Conservation (phyloP, 2,888 invertebrate species). For the Cosmia trapezina region DNA sequence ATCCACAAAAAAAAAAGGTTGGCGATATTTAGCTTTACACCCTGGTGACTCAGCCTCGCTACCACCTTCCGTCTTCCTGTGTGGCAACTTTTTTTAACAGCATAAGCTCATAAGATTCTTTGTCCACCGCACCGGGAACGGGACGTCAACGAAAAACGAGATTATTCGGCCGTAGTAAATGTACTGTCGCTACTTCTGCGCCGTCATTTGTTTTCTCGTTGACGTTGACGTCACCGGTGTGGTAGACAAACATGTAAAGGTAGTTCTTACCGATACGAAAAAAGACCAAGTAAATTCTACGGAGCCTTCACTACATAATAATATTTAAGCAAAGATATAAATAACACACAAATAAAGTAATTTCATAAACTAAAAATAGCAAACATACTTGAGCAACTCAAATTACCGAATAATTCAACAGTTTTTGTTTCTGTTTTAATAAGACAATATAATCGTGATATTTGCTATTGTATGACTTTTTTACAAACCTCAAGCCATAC, state of each 20-base stretch:
- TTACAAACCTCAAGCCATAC: constrained; percentile 29
- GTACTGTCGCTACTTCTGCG: too few relatives aligned
- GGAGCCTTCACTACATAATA: neutral
- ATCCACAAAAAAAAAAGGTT: too few relatives aligned
- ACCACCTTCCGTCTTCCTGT: neutral
- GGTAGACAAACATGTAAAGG: too few relatives aligned
- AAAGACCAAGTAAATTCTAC: neutral
- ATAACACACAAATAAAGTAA: constrained; percentile 2
- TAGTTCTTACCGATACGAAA: neutral
- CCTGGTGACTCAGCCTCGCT: neutral
- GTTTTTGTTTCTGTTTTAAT: constrained; percentile 60
- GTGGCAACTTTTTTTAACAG: neutral
- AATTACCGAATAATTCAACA: constrained; percentile 25
- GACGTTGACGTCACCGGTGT: too few relatives aligned
- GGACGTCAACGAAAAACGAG: too few relatives aligned
- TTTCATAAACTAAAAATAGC: constrained; percentile 12
- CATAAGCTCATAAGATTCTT: too few relatives aligned
- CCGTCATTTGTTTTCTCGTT: too few relatives aligned
- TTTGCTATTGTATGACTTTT: constrained; percentile 59
- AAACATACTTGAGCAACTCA: constrained; percentile 22
- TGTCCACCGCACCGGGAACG: too few relatives aligned
- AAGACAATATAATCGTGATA: constrained; percentile 62
- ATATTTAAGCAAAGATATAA: constrained; percentile 10
- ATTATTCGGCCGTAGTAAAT: too few relatives aligned
- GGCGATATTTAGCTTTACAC: neutral